Base-by-base conservation (phyloP, 2,113 vertebrate species). In the Myxocyprinus asiaticus region DNA sequence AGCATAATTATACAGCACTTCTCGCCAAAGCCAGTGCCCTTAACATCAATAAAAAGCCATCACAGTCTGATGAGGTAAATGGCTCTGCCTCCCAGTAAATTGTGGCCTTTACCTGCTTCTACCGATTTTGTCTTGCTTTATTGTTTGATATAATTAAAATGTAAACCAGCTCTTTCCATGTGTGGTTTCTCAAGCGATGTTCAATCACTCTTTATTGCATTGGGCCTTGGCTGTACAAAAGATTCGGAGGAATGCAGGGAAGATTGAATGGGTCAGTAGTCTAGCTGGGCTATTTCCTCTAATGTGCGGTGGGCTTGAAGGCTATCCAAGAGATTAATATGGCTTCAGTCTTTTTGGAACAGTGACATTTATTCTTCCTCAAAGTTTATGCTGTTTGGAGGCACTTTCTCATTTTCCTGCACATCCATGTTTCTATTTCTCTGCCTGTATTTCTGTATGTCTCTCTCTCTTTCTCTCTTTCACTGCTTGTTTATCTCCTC, bases 71-170 rank as follows among this genome's bases (percentile, higher is more conserved):
- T 64, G 42, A 65, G 45, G 50, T 58, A 69, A 78, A 51, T 14
- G 14, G 33, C 43, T 61, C 65, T 63, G 22, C 14, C 43, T 63
- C 9, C 12, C 47, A 56, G 62, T 80, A 63, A 77, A 77, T 67
- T 59, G 45, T 10, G 3, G 55, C 68, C 73, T 85, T 82, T 79
- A 83, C 82, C 83, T 84, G 81, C 77, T 75, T 17, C 15, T 51
- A 7, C 83, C 81, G 87, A 88, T 88, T 88, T 86, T 84, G 80
- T 82, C 87, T 86, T 81, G 82, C 83, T 85, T 83, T 80, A 87
- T 91, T 90, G 88, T 90, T 87, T 86, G 82, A 88, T 88, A 85
- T 88, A 89, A 91, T 91, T 91, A 90, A 91, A 90, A 91, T 91
- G 87, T 88, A 90, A 88, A 91, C 81, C 43, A 68, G 85, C 51